Evolutionary conservation across 2,888 invertebrate genomes (phyloP).

Genomic region (Acholoe squamosa): DNA sequence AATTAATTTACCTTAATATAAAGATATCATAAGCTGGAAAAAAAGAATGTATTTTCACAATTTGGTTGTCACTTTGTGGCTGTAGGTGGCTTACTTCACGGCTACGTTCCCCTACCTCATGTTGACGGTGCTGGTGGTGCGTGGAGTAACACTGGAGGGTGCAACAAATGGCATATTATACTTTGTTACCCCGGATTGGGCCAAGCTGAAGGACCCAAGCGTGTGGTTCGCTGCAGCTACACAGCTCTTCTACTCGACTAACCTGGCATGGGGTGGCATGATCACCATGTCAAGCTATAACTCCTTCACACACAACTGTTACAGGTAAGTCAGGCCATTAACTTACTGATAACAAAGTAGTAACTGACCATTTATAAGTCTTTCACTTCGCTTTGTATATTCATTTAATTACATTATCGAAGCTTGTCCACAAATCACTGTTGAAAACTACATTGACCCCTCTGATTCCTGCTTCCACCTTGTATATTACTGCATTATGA

Average conservation of each 20-base stretch:
- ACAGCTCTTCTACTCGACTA: constrained; percentile 73
- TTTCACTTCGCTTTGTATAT: too few relatives aligned
- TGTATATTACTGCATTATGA: too few relatives aligned
- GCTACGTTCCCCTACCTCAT: constrained; percentile 73
- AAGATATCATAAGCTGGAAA: background rate
- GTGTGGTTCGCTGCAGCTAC: constrained; percentile 72
- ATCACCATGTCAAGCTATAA: constrained; percentile 77
- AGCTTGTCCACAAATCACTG: too few relatives aligned
- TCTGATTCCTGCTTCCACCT: too few relatives aligned
- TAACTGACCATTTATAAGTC: too few relatives aligned
- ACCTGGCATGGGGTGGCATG: constrained; percentile 76
- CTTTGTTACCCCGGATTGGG: constrained; percentile 70
- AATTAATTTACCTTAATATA: background rate
- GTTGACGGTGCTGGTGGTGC: constrained; percentile 72
- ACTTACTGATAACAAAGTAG: too few relatives aligned
- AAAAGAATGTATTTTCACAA: background rate
- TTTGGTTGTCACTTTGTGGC: too few relatives aligned
- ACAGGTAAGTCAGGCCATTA: constrained; percentile 70
- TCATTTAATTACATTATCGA: too few relatives aligned
- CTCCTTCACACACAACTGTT: constrained; percentile 71
- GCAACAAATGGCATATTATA: constrained; percentile 70
- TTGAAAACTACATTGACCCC: too few relatives aligned
- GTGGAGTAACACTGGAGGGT: constrained; percentile 71
- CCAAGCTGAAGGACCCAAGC: constrained; percentile 67
- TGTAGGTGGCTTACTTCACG: constrained; percentile 72